Evolutionary conservation across 2,888 invertebrate species (phyloP), one percentile per base, ranked within the genome.

Genomic region (Drosophila phalerata): DNA sequence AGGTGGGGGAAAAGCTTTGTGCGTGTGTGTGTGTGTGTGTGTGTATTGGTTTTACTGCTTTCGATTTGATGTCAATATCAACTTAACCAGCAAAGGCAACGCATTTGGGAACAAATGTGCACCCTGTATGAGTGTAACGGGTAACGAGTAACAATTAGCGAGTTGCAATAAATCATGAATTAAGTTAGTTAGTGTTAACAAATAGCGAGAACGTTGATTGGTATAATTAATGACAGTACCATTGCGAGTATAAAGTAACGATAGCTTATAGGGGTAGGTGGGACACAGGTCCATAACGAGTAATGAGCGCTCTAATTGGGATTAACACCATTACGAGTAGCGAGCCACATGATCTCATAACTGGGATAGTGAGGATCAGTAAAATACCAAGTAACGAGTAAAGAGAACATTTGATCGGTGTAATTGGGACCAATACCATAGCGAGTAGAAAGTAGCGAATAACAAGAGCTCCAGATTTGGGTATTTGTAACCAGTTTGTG

Each of bases 61-160:
- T 48, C 1, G 30, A 48, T 32, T 53, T 61, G 28, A 37, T 45
- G 28, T 47, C 56, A 17, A 25, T 13, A 52, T 8, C 42, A 38
- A 28, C 17, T 37, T 53, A 22, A 55, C 2, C 2, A 43, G 55
- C 55, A 55, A 19, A 55, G 17, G n/a, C 19, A 32, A 34, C n/a
- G 6, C 19, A 40, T 5, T 15, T 15, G 22, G 25, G 11, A 25
- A 15, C 37, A 25, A 11, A 3, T 19, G 17, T 11, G 10, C 17
- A 13, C 42, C 42, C n/a, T 37, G 34, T 17, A 40, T 10, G 4
- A 1, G 4, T 19, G 19, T 13, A 42, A 11, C 42, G 42, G 37
- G 32, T 37, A 37, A 13, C 34, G 25, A 47, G 28, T 57, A 57
- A 8, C 37, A n/a, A 34, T 37, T 38, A 38, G 38, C 37, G 37